phyloP scores from a whole-genome alignment of 37 sponge, comb jelly and placozoan species.

The Eunapius fragilis region DNA sequence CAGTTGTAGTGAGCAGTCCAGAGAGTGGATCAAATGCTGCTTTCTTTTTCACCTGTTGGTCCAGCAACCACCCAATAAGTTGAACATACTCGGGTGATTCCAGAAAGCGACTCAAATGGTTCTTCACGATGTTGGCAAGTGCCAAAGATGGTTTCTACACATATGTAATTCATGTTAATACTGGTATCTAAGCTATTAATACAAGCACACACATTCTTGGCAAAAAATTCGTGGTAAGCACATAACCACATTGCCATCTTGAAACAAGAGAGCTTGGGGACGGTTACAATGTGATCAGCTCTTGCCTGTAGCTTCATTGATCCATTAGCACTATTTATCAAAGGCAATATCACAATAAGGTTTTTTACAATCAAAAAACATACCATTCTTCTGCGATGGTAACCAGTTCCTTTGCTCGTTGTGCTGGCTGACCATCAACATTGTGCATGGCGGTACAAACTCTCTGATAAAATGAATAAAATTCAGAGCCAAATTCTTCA shows the following conservation, averaged over 20 bases:
- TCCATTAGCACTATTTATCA: background rate
- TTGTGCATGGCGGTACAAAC: background rate
- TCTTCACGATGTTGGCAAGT: background rate
- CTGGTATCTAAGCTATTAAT: background rate
- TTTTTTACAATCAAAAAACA: background rate
- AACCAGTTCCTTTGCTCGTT: background rate
- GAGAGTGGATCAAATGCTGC: background rate
- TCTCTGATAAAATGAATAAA: background rate
- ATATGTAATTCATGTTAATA: background rate
- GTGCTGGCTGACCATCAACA: background rate
- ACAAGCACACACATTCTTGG: constrained; percentile 38
- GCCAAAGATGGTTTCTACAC: background rate
- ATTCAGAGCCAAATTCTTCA: background rate
- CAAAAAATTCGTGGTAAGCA: constrained; percentile 75
- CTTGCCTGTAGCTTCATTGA: background rate
- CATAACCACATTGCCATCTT: constrained; percentile 78
- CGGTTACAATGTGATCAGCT: background rate
- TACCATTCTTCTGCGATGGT: background rate
- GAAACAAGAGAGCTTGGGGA: constrained; percentile 12
- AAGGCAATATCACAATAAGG: background rate
- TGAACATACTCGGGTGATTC: background rate
- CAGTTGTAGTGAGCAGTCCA: background rate
- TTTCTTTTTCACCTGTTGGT: background rate
- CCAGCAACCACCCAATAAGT: background rate
- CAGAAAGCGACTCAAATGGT: background rate